Conservation (phyloP, 1,140 invertebrate species). For the Zaprionus ornatus region DNA sequence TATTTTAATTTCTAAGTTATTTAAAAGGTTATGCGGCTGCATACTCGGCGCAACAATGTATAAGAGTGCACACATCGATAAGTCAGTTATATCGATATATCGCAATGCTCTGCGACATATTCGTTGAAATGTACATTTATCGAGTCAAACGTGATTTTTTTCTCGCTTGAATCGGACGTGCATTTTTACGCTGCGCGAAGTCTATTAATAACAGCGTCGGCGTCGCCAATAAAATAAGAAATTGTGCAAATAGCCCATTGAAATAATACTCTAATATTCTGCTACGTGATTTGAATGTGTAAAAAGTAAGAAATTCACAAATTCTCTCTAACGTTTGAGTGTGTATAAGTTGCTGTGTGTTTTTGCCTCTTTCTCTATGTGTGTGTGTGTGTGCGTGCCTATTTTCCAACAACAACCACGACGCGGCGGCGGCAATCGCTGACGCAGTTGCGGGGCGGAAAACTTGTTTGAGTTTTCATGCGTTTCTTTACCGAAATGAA, state of each 20-base stretch:
- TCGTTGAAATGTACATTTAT: background rate
- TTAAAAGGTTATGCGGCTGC: background rate
- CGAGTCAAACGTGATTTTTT: constrained; percentile 46
- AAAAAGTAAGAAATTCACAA: constrained; percentile 46
- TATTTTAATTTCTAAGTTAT: background rate
- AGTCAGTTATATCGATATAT: background rate
- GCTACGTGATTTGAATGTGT: constrained; percentile 49
- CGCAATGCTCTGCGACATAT: background rate
- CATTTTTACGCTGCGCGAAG: constrained; percentile 20
- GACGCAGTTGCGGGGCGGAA: constrained; percentile 62
- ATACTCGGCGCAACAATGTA: background rate
- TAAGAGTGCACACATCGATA: background rate
- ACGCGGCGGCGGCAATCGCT: constrained; percentile 27
- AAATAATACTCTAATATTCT: constrained; percentile 28
- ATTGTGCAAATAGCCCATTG: constrained; percentile 43
- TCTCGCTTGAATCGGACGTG: constrained; percentile 39
- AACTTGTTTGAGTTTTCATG: constrained; percentile 74
- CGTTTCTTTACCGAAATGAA: constrained; percentile 35
- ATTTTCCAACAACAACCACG: constrained; percentile 28
- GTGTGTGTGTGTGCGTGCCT: constrained; percentile 22
- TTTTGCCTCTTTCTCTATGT: constrained; percentile 15
- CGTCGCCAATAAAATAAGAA: constrained; percentile 20
- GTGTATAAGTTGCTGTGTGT: constrained; percentile 15
- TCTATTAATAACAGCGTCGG: constrained; percentile 61
- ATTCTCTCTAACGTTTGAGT: constrained; percentile 6